Conservation (phyloP, 2,888 invertebrate genomes). For the Chrysolina haemoptera region DNA sequence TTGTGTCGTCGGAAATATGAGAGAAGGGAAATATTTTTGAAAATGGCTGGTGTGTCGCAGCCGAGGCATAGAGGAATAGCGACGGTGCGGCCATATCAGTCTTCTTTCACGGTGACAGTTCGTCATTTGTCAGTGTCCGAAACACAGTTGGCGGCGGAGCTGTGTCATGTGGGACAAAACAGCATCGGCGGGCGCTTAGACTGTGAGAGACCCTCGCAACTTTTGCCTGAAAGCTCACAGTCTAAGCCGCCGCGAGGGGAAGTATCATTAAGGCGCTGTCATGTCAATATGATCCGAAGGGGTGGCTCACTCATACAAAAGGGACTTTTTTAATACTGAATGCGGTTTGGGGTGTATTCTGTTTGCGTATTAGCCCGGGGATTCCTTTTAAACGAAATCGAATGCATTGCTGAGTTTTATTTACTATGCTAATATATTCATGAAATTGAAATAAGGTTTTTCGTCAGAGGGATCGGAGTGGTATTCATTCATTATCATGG, state of each 20-base stretch:
- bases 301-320: constrained; percentile 68
- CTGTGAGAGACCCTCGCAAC: constrained; percentile 57
- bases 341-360: constrained; percentile 68
- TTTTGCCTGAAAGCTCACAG: constrained; percentile 57
- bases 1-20: constrained; percentile 64
- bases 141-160: constrained; percentile 70
- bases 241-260: constrained; percentile 66
- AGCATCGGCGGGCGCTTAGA: constrained; percentile 67
- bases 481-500: constrained; percentile 39
- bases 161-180: constrained; percentile 72
- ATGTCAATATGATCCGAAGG: constrained; percentile 71
- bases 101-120: constrained; percentile 72
- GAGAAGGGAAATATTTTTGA: constrained; percentile 67
- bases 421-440: constrained; percentile 68
- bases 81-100: constrained; percentile 71
- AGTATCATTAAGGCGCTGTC: constrained; percentile 71
- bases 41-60: constrained; percentile 67
- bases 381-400: constrained; percentile 65
- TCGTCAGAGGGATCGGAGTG: constrained; percentile 33
- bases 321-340: constrained; percentile 68
- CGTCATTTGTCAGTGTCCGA: constrained; percentile 72
- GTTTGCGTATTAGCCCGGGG: constrained; percentile 68
- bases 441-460: constrained; percentile 67
- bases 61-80: constrained; percentile 68
- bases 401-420: constrained; percentile 65